Percentiles rank a stretch among this genome's conserved stretches.
Conservation (phyloP, 2,113 vertebrate species). For the Pantherophis guttatus region DNA sequence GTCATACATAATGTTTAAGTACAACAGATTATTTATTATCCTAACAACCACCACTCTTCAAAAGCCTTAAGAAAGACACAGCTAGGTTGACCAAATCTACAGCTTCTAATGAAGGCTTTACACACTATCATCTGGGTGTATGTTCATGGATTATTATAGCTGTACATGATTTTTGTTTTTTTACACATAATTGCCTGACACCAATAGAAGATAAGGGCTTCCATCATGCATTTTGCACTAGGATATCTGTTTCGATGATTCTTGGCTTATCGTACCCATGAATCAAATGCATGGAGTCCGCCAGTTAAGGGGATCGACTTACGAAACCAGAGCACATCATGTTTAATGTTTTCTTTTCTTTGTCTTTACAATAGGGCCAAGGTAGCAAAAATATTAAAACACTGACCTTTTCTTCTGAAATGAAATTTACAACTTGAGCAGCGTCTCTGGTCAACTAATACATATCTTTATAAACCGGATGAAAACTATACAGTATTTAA, state of each 20-base stretch:
- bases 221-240: conserved; percentile 38
- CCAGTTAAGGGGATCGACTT: conserved; percentile 43
- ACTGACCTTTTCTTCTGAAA: conserved; percentile 48
- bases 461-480: conserved; percentile 55
- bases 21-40: background rate
- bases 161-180: conserved; percentile 28
- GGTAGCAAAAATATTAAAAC: conserved; percentile 47
- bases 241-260: conserved; percentile 26
- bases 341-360: background rate
- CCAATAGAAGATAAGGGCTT: conserved; percentile 28
- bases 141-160: conserved; percentile 12
- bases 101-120: conserved; percentile 7
- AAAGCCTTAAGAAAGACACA: background rate
- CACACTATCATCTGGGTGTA: conserved; percentile 34
- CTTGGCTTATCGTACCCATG: conserved; percentile 24
- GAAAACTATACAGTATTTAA: conserved; percentile 63
- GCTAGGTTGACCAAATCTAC: background rate
- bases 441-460: conserved; percentile 61
- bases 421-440: conserved; percentile 59
- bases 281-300: conserved; percentile 16
- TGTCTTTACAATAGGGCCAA: conserved; percentile 35
- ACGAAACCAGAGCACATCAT: conserved; percentile 40
- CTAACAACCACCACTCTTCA: background rate
- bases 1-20: background rate
- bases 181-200: conserved; percentile 34